A percentile compares a stretch with the other conserved stretches of the same genome.
phyloP scores from a whole-genome alignment of 2,888 invertebrate genomes.

The Galerucella pusilla region DNA sequence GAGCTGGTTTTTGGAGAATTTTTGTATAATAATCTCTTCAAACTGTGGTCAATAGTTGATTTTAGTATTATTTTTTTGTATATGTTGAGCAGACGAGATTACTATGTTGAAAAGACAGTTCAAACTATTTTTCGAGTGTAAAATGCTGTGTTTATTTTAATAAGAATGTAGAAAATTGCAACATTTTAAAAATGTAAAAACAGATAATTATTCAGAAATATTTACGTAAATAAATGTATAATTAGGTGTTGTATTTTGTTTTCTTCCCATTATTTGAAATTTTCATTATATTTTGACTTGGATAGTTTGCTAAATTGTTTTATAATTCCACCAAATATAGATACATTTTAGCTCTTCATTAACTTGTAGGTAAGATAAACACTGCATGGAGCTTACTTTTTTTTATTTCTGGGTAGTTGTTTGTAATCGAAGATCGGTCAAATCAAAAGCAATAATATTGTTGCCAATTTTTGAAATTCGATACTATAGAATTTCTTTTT shows the following conservation, averaged over 20 bases:
- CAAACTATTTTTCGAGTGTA: constrained; percentile 15
- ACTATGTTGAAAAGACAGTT: constrained; percentile 27
- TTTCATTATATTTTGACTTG: not conserved
- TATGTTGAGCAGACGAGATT: not conserved
- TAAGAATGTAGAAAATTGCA: constrained; percentile 8
- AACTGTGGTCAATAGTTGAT: not conserved
- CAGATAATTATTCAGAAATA: constrained; percentile 10
- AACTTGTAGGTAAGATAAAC: too few species aligned
- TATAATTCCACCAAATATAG: not conserved
- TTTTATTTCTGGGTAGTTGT: not conserved
- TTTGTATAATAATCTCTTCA: too few species aligned
- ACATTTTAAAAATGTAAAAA: not conserved
- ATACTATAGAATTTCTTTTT: constrained; percentile 6
- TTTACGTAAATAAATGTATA: not conserved
- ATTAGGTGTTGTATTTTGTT: not conserved
- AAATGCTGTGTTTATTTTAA: constrained; percentile 26
- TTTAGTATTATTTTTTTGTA: constrained; percentile 7
- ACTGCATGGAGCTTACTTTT: not conserved
- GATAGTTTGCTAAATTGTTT: not conserved
- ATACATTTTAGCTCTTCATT: not conserved
- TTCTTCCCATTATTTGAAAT: not conserved
- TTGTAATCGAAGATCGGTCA: not conserved
- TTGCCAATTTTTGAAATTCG: constrained; percentile 10
- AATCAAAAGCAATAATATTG: constrained; percentile 17
- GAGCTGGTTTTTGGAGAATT: too few species aligned